A percentile compares a stretch with the other conserved stretches of the same genome.
Conservation (phyloP, 2,888 invertebrate genomes). For the Diplolepis rosae region DNA sequence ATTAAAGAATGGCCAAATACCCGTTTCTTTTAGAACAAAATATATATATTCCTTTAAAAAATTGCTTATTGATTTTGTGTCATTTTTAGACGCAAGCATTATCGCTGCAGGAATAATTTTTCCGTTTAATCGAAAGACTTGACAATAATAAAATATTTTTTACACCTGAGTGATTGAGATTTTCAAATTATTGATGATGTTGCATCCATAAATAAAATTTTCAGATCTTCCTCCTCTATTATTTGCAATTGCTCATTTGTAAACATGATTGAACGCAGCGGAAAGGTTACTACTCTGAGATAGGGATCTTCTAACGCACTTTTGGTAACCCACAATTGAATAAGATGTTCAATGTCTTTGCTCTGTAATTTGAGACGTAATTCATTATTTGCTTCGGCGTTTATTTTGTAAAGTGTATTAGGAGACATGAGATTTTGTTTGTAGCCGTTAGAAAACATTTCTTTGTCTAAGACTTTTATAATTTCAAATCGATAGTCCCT, state of each 20-base stretch:
- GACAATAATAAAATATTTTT: slow-evolving; percentile 40
- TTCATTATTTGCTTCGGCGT: slow-evolving; percentile 32
- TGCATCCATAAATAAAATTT: too few species aligned
- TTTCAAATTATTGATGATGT: too few species aligned
- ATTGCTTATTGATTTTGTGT: slow-evolving; percentile 32
- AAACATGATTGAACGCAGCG: slow-evolving; percentile 28
- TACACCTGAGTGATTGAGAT: too few species aligned
- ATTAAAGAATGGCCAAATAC: slow-evolving; percentile 36
- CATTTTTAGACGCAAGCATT: slow-evolving; percentile 40
- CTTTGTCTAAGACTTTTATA: background rate
- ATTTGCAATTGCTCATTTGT: slow-evolving; percentile 24
- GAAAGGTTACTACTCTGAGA: slow-evolving; percentile 9
- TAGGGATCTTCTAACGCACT: slow-evolving; percentile 13
- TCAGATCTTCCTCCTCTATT: too few species aligned
- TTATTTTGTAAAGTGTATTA: slow-evolving; percentile 33
- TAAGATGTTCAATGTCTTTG: slow-evolving; percentile 42
- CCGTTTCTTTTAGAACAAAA: slow-evolving; percentile 28
- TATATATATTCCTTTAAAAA: slow-evolving; percentile 38
- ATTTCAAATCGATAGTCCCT: background rate
- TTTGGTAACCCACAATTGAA: slow-evolving; percentile 31
- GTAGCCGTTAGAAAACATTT: slow-evolving; percentile 34
- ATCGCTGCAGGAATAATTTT: slow-evolving; percentile 32
- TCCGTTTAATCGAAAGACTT: slow-evolving; percentile 13
- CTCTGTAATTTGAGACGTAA: slow-evolving; percentile 10
- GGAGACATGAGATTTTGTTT: slow-evolving; percentile 15